Conservation (phyloP, 2,113 vertebrate genomes). For the Pavo muticus region DNA sequence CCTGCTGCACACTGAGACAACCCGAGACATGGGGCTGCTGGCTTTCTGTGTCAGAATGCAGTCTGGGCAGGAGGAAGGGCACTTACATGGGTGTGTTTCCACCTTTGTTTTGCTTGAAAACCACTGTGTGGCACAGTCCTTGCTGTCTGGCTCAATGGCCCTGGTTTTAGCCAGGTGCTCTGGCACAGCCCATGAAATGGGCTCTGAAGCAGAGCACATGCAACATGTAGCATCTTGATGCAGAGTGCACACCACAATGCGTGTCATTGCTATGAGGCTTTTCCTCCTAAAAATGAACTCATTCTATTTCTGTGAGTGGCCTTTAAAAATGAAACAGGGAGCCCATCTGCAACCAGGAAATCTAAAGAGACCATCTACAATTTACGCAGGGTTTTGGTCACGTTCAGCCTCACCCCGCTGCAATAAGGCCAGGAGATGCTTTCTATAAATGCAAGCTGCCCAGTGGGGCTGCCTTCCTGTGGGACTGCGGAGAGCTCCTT, state of each 20-base stretch:
- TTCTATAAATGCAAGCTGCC: background rate
- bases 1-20: slow-evolving; percentile 7
- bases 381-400: background rate
- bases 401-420: background rate
- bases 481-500: background rate
- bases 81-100: background rate
- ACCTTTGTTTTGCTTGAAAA: background rate
- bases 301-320: slow-evolving; percentile 1
- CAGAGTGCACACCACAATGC: background rate
- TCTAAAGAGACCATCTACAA: background rate
- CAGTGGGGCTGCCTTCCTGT: background rate
- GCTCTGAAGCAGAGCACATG: background rate
- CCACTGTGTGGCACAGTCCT: background rate
- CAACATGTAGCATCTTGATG: background rate
- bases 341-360: background rate
- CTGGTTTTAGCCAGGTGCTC: background rate
- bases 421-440: background rate
- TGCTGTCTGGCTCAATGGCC: background rate
- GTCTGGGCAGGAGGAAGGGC: background rate
- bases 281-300: background rate
- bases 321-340: slow-evolving; percentile 45
- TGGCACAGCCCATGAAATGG: background rate
- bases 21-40: background rate
- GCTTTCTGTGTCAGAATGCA: background rate
- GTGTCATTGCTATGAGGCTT: background rate